Conservation (phyloP, 2,888 invertebrate species). For the Deilephila elpenor region DNA sequence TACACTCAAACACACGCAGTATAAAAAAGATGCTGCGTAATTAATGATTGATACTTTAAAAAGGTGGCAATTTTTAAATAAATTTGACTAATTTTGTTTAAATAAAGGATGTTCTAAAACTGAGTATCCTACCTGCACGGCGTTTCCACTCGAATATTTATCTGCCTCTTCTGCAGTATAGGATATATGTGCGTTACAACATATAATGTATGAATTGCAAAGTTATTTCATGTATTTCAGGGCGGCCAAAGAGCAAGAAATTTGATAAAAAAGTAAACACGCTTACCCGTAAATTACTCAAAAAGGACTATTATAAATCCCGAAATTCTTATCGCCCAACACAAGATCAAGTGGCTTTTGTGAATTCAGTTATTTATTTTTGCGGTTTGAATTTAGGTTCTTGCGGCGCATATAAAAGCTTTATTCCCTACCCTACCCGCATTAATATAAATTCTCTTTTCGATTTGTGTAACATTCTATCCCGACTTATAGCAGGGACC, state of each 20-base stretch:
- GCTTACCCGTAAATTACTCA: neutral
- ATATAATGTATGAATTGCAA: too few relatives aligned
- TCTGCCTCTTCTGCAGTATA: too few relatives aligned
- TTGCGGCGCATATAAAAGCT: conserved; percentile 44
- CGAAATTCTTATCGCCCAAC: neutral
- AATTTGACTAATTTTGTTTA: too few relatives aligned
- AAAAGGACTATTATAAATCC: neutral
- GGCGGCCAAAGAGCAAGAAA: too few relatives aligned
- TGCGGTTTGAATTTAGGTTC: conserved; percentile 35
- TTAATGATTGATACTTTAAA: too few relatives aligned
- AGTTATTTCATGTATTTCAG: too few relatives aligned
- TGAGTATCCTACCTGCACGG: too few relatives aligned
- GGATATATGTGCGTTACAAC: too few relatives aligned
- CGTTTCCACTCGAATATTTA: too few relatives aligned
- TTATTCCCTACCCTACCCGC: conserved; percentile 43
- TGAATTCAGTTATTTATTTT: conserved; percentile 29
- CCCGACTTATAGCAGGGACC: conserved; percentile 40
- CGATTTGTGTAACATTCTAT: conserved; percentile 49
- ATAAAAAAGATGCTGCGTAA: neutral
- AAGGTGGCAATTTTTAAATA: too few relatives aligned
- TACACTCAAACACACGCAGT: neutral
- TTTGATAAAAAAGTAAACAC: too few relatives aligned
- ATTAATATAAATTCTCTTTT: conserved; percentile 57
- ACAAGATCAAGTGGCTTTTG: neutral
- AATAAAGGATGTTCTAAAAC: too few relatives aligned